Conservation (phyloP, 1,140 invertebrate species). For the Drosophila littoralis region DNA sequence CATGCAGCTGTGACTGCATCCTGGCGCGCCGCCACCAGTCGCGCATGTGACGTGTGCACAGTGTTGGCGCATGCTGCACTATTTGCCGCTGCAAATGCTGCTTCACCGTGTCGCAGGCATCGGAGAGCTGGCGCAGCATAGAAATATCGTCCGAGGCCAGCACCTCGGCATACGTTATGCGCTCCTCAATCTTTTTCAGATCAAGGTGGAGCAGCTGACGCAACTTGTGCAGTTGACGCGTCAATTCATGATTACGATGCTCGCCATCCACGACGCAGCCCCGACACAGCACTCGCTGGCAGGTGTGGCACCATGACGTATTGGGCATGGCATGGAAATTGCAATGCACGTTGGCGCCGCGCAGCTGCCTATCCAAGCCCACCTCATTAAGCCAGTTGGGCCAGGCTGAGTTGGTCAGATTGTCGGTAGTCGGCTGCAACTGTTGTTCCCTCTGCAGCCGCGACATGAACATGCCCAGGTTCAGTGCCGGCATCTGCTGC, state of each 20-base stretch:
- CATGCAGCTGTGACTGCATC: conserved; percentile 88
- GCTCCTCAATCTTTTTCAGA: too few species aligned
- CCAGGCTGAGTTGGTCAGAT: not conserved
- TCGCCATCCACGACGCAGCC: conserved; percentile 88
- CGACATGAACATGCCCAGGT: conserved; percentile 34
- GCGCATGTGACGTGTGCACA: conserved; percentile 87
- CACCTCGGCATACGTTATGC: too few species aligned
- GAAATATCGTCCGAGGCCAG: too few species aligned
- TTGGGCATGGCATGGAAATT: too few species aligned
- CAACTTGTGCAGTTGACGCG: conserved; percentile 88
- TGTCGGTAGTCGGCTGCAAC: conserved; percentile 14
- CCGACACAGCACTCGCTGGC: too few species aligned
- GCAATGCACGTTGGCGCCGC: too few species aligned
- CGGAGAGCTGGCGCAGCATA: too few species aligned
- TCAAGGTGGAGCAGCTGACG: conserved; percentile 87
- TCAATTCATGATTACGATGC: conserved; percentile 88
- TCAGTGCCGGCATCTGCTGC: too few species aligned
- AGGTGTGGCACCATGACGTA: too few species aligned
- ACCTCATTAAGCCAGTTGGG: conserved; percentile 37
- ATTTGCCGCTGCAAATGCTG: conserved; percentile 84
- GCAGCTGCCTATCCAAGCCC: conserved; percentile 15
- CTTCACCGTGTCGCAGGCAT: conserved; percentile 85
- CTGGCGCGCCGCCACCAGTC: conserved; percentile 86
- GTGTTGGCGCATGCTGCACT: conserved; percentile 85
- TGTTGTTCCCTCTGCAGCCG: conserved; percentile 10